A percentile compares a stretch with the other conserved stretches of the same genome.
These are phyloP conservation scores for Loxodonta africana DNA, from an alignment of 2,113 vertebrate genomes.

Conservation along the genomic window DNA sequence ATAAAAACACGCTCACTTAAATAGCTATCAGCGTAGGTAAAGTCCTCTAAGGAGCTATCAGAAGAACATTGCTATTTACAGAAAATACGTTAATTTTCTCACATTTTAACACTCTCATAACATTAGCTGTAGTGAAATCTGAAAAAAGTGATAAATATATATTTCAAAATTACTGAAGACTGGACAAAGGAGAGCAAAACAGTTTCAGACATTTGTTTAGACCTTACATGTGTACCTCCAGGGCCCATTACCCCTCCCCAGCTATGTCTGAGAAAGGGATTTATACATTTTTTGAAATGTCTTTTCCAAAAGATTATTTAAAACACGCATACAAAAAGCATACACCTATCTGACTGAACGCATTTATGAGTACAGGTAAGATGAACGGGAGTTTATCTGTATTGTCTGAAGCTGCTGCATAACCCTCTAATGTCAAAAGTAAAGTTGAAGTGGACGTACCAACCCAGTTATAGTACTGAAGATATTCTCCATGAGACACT, in stretches of 20 bases:
- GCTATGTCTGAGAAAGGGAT: not conserved
- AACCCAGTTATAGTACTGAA: not conserved
- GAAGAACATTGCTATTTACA: constrained; percentile 22
- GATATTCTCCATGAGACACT: not conserved
- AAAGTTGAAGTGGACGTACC: constrained; percentile 1
- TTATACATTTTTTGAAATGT: not conserved
- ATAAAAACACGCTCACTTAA: constrained; percentile 44
- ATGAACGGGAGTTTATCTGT: not conserved
- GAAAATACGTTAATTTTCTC: constrained; percentile 10
- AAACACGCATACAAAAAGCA: not conserved
- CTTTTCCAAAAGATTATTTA: not conserved
- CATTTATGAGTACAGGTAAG: not conserved
- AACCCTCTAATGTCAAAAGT: not conserved
- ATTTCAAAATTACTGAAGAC: constrained; percentile 43
- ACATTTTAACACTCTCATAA: constrained; percentile 40
- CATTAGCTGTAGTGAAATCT: not conserved
- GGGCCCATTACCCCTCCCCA: not conserved
- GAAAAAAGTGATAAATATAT: not conserved
- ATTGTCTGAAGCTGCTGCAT: not conserved
- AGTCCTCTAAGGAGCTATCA: not conserved
- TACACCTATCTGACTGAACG: not conserved
- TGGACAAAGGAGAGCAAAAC: not conserved
- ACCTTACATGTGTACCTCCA: not conserved
- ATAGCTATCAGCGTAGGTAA: not conserved
- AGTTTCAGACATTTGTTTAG: not conserved